Evolutionary conservation across 2,797 vertebrate species (phyloP).

Genomic region (Eremophila alpestris): DNA sequence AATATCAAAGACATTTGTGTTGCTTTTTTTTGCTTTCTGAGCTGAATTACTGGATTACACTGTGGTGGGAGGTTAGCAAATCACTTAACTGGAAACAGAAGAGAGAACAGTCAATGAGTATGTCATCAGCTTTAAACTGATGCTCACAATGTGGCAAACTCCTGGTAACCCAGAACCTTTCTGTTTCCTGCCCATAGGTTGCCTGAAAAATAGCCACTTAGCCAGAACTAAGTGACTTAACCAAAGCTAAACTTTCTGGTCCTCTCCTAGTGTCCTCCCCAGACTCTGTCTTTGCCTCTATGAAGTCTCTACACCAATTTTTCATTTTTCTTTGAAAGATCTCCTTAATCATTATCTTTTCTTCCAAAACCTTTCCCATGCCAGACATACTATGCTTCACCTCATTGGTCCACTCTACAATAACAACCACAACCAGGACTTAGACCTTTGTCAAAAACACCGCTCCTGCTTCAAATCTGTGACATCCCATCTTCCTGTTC

Average conservation of each 20-base stretch:
- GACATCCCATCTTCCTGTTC: neutral
- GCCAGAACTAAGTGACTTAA: neutral
- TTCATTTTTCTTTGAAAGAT: neutral
- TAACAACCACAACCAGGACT: neutral
- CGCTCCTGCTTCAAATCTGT: neutral
- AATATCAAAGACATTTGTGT: neutral
- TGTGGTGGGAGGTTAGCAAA: neutral
- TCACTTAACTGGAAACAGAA: neutral
- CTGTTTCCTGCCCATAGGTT: neutral
- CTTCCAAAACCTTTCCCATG: neutral
- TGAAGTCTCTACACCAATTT: neutral
- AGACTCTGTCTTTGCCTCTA: neutral
- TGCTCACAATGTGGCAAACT: neutral
- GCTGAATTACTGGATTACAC: neutral
- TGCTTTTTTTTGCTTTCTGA: neutral
- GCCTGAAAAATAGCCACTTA: neutral
- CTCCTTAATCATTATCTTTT: neutral
- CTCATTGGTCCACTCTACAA: neutral
- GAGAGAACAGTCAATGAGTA: neutral
- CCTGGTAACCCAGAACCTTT: neutral
- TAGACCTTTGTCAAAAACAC: neutral
- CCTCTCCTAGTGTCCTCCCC: neutral
- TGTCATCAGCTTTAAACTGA: neutral
- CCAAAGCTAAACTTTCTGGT: neutral
- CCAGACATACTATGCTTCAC: neutral